A percentile compares a stretch with the other conserved stretches of the same genome.
These are phyloP conservation scores for Thamnophis sirtalis DNA, from an alignment of 2,113 vertebrate species.

Conservation along the genomic window DNA sequence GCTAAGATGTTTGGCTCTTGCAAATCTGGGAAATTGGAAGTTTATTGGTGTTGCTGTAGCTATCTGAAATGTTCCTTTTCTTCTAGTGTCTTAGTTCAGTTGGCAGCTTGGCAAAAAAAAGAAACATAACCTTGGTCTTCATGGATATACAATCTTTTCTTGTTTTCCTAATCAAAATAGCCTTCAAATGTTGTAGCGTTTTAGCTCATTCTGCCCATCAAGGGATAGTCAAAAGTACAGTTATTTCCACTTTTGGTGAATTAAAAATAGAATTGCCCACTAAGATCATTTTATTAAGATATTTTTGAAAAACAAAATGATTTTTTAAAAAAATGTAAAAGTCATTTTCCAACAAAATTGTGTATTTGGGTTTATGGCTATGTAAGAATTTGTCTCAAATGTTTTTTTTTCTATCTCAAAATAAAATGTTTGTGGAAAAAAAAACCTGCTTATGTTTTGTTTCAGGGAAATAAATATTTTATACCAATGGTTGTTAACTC, in stretches of 20 bases:
- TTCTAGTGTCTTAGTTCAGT: conserved; percentile 3
- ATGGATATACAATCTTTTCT: conserved; percentile 25
- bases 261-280: background rate
- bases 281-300: conserved; percentile 37
- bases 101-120: conserved; percentile 29
- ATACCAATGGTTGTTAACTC: background rate
- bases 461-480: conserved; percentile 55
- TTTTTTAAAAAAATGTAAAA: conserved; percentile 46
- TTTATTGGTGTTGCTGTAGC: background rate
- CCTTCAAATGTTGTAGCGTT: background rate
- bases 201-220: background rate
- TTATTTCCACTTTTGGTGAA: background rate
- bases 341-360: conserved; percentile 49
- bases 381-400: conserved; percentile 46
- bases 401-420: conserved; percentile 42
- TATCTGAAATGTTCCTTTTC: background rate
- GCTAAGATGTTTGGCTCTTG: background rate
- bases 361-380: conserved; percentile 46
- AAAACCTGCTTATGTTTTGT: conserved; percentile 30
- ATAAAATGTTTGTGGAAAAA: conserved; percentile 38
- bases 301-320: conserved; percentile 47
- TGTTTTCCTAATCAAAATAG: conserved; percentile 31
- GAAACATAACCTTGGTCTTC: conserved; percentile 24
- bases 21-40: background rate
- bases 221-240: background rate